Evolutionary conservation across 2,797 vertebrate species (phyloP).

Genomic region (Myotis findleyi): DNA sequence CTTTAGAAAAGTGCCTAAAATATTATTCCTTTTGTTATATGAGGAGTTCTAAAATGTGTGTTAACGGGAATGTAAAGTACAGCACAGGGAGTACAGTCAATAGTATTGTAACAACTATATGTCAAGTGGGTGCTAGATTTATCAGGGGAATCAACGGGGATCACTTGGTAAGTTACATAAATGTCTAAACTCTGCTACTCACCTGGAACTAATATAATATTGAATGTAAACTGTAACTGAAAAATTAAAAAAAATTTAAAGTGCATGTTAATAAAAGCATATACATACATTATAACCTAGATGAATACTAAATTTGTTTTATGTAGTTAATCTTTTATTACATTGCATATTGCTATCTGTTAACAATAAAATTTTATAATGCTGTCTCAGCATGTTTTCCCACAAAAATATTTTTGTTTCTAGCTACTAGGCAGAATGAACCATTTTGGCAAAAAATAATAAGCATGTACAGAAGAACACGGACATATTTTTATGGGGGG

Average conservation of each 20-base stretch:
- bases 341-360: background rate
- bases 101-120: background rate
- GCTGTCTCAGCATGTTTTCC: background rate
- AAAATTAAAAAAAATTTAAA: background rate
- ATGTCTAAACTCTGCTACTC: background rate
- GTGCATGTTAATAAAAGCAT: background rate
- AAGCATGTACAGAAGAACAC: background rate
- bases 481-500: background rate
- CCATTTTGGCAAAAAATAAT: conserved; percentile 9
- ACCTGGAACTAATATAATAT: background rate
- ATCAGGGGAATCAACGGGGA: background rate
- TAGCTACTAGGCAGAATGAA: conserved; percentile 14
- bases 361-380: conserved; percentile 45
- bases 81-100: background rate
- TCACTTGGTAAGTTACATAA: background rate
- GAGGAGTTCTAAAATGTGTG: background rate
- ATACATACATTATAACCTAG: background rate
- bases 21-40: conserved; percentile 4
- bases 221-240: background rate
- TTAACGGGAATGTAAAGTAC: background rate
- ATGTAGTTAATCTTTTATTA: conserved; percentile 20
- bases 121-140: background rate
- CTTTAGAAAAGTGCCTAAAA: conserved; percentile 44
- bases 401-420: background rate
- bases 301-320: conserved; percentile 19